Evolutionary conservation across 2,888 invertebrate genomes (phyloP).

Genomic region (Chaetoderma sp.): DNA sequence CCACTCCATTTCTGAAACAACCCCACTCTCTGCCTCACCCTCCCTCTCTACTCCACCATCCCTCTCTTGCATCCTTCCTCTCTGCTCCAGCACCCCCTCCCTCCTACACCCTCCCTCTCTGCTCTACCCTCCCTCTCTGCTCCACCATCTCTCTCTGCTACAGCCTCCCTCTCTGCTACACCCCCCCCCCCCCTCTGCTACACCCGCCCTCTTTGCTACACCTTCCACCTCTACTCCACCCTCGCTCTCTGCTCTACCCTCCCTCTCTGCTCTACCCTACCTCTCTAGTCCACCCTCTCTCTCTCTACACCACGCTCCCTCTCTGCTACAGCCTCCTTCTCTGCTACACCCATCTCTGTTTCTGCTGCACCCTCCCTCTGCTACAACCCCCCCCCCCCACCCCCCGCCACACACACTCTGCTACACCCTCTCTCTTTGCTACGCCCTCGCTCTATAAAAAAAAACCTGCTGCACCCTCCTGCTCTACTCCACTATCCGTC

Average conservation of each 20-base stretch:
- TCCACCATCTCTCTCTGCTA: slow-evolving; percentile 20
- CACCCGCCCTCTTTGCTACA: slow-evolving; percentile 8
- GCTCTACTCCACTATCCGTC: neutral
- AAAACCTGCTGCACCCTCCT: neutral
- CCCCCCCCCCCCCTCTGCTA: neutral
- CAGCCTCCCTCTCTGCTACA: slow-evolving; percentile 2
- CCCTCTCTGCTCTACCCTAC: neutral
- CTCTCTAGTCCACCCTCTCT: slow-evolving; percentile 7
- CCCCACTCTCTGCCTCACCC: no score
- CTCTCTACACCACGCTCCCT: no score
- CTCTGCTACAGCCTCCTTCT: no score
- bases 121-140: slow-evolving; percentile 11
- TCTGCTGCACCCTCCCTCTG: slow-evolving; percentile 19
- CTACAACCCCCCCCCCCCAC: slow-evolving; percentile 11
- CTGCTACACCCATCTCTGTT: no score
- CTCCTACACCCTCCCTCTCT: slow-evolving; percentile 14
- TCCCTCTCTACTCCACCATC: neutral
- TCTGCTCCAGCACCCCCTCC: slow-evolving; percentile 15
- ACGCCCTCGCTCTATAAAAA: slow-evolving; percentile 5
- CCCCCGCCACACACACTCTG: neutral
- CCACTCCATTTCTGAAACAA: no score
- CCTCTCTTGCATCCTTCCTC: slow-evolving; percentile 3
- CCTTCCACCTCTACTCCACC: slow-evolving; percentile 14
- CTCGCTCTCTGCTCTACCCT: slow-evolving; percentile 5
- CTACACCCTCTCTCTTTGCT: slow-evolving; percentile 5